Conservation (phyloP, 30 jellyfish, hydroid and myxozoan species). For the Pelagia noctiluca region DNA sequence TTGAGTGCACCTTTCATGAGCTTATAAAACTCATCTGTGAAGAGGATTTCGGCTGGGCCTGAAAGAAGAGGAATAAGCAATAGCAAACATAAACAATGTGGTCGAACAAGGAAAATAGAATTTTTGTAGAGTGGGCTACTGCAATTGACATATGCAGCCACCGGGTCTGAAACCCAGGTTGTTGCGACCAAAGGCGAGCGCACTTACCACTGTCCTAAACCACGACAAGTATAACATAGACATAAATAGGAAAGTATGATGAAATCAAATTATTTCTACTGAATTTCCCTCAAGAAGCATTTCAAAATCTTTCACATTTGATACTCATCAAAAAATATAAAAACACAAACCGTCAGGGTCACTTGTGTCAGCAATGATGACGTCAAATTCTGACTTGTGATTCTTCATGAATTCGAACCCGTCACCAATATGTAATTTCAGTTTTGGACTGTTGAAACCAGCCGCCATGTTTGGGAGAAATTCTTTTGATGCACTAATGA, state of each 20-base stretch:
- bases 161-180: too few species aligned
- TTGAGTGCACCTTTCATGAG: constrained; percentile 84
- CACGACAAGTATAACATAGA: too few species aligned
- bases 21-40: constrained; percentile 83
- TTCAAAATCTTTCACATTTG: constrained; percentile 9
- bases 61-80: constrained; percentile 2
- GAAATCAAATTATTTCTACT: too few species aligned
- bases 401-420: constrained; percentile 90
- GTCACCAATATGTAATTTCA: constrained; percentile 78
- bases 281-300: too few species aligned
- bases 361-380: constrained; percentile 89
- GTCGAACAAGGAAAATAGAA: neutral
- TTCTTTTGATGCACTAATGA: constrained; percentile 76
- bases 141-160: neutral
- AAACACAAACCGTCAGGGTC: constrained; percentile 91
- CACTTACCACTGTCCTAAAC: too few species aligned
- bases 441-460: constrained; percentile 83
- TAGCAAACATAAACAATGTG: neutral
- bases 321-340: neutral
- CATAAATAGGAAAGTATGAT: neutral
- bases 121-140: neutral
- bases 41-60: constrained; percentile 99
- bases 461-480: constrained; percentile 84
- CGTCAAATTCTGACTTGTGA: constrained; percentile 83
- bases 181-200: too few species aligned